A percentile compares a stretch with the other conserved stretches of the same genome.
Conservation (phyloP, 2,113 vertebrate genomes). For the Tichodroma muraria region DNA sequence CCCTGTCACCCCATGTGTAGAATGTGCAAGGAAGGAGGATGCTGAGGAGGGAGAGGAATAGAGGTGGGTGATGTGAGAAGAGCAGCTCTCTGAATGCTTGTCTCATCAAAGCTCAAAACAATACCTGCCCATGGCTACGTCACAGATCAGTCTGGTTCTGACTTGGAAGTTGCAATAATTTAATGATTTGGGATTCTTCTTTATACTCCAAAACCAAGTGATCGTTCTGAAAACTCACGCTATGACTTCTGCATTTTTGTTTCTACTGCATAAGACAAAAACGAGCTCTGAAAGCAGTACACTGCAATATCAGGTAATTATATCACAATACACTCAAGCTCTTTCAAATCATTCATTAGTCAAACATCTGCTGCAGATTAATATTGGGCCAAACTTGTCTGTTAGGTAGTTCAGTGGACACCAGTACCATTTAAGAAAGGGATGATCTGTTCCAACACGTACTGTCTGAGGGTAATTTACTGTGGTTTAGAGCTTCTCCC, state of each 20-base stretch:
- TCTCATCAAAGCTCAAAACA: background rate
- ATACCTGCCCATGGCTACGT: background rate
- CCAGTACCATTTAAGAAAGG: background rate
- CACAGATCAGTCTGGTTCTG: background rate
- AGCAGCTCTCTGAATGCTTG: background rate
- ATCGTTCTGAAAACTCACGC: background rate
- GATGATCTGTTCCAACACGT: background rate
- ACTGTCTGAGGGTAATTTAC: background rate
- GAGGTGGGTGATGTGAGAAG: background rate
- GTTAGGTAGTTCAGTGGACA: background rate
- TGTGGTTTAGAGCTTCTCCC: background rate
- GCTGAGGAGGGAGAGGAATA: background rate
- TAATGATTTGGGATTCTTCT: background rate
- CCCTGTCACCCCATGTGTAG: accelerated
- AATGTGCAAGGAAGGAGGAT: background rate
- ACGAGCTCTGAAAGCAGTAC: background rate
- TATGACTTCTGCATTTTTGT: background rate
- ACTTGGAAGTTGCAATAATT: background rate
- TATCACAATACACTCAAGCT: background rate
- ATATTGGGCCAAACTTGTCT: background rate
- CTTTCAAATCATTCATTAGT: conserved; percentile 9
- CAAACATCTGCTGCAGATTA: conserved; percentile 34
- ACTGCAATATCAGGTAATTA: background rate
- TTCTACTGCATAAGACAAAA: background rate
- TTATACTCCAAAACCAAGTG: background rate